Base-by-base conservation (phyloP, 2,888 invertebrate genomes). In the Lepidochrysops patricia region DNA sequence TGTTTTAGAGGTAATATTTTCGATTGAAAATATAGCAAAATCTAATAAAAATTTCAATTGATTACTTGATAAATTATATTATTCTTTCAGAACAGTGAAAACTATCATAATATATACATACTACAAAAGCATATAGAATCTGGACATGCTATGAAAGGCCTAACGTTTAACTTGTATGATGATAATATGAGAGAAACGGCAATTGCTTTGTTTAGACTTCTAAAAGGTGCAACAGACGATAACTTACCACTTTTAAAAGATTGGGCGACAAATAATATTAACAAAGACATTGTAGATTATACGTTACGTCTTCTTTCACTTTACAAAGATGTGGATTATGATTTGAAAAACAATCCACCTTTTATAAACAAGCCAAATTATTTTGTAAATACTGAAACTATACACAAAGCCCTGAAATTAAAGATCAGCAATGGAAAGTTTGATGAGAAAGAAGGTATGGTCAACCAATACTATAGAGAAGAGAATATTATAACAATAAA, bases 231-330 rank as follows among this genome's bases (percentile, higher is more conserved):
- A 49, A 78, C 83, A 52, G 73, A 77, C 57, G 80, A 82, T 63
- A 76, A 85, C 57, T 69, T 76, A 19, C 69, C 77, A 27, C 74
- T 70, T n/a, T 69, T 89, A 2, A 73, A 71, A 64, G 68, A 74
- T 50, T 90, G 86, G 84, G 82, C 81, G 0, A 73, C 77, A 34
- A 71, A 76, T 49, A 73, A 84, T 60, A 72, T 91, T 12, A 91
- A 91, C 71, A 78, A 80, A 54, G 89, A 90, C 54, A 81, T 91
- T 70, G 83, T 87, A 63, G 74, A 83, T 23, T 91, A 91, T 67
- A 89, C 84, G 1, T 72, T 77, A 58, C 81, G 82, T 58, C 68
- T 89, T n/a, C 77, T 83, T 13, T 76, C 81, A 35, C 66, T 88
- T n/a, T 89, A 86, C 66, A 77, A 76, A 43, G 72, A 74, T 49